These are phyloP conservation scores for Phataginus tricuspis DNA, from an alignment of 2,797 vertebrate genomes.

Conservation along the genomic window DNA sequence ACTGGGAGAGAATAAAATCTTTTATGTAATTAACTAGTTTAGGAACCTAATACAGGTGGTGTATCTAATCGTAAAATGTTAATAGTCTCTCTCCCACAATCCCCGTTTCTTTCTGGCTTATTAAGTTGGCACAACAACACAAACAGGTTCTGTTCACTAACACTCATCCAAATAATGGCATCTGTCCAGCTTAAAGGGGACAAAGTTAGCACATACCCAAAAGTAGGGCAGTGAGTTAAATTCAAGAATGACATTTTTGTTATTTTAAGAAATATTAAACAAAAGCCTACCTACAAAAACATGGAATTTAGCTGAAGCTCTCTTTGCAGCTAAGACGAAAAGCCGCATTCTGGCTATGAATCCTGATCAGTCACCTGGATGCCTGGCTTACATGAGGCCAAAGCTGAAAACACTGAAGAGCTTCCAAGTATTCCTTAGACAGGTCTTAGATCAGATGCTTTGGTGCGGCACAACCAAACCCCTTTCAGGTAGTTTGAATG, in stretches of 20 bases:
- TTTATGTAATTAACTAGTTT: constrained; percentile 3
- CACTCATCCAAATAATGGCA: not conserved
- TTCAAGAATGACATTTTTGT: not conserved
- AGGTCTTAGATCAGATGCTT: not conserved
- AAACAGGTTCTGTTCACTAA: not conserved
- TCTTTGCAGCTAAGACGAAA: not conserved
- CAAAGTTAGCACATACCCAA: not conserved
- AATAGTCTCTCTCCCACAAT: not conserved
- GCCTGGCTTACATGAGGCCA: not conserved
- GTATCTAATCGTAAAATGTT: not conserved
- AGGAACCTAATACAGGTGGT: not conserved
- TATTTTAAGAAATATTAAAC: constrained; percentile 3
- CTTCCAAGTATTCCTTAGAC: not conserved
- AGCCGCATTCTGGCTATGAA: not conserved
- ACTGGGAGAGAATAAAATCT: constrained; percentile 1
- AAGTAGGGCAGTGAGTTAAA: not conserved
- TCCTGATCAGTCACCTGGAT: not conserved
- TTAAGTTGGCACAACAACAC: not conserved
- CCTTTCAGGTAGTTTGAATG: not conserved
- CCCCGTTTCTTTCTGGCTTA: not conserved
- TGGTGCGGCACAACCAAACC: not conserved
- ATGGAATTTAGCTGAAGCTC: not conserved
- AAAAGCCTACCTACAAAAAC: not conserved
- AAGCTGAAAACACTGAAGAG: not conserved
- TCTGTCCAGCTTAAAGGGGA: not conserved